Conservation (phyloP, 2,113 vertebrate genomes). For the Nesospiza acunhae region DNA sequence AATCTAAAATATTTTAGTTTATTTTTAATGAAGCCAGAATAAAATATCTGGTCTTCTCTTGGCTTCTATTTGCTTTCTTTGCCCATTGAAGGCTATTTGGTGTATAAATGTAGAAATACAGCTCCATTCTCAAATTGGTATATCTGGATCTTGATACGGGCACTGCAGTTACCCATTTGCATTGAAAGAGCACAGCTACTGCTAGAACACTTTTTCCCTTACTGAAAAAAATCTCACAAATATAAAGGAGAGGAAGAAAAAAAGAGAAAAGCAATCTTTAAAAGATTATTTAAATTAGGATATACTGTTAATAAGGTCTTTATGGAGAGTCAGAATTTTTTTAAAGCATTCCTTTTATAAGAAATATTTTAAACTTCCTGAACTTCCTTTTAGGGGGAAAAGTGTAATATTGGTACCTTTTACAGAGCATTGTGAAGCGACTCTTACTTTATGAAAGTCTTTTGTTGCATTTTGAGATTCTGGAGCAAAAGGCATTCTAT, state of each 20-base stretch:
- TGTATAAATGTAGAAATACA: background rate
- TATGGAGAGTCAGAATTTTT: background rate
- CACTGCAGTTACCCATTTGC: background rate
- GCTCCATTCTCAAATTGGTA: background rate
- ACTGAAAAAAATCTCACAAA: background rate
- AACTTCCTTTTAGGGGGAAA: rapidly evolving
- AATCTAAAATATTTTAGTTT: background rate
- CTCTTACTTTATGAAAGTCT: background rate
- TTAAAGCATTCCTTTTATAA: background rate
- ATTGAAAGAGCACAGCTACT: background rate
- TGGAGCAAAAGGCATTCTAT: slow-evolving; percentile 54
- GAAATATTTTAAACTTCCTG: background rate
- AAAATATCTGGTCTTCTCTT: background rate
- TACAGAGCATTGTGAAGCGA: background rate
- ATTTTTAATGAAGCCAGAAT: background rate
- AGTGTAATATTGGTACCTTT: background rate
- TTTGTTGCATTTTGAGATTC: background rate
- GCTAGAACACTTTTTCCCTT: background rate
- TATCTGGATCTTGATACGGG: background rate
- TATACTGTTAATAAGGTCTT: background rate
- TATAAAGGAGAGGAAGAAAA: background rate
- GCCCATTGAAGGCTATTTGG: background rate
- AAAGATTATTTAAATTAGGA: background rate
- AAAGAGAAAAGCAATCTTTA: background rate
- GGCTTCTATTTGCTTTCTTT: too few relatives aligned